Evolutionary conservation across 1,140 invertebrate species (phyloP).

Genomic region (Ylistrum balloti): DNA sequence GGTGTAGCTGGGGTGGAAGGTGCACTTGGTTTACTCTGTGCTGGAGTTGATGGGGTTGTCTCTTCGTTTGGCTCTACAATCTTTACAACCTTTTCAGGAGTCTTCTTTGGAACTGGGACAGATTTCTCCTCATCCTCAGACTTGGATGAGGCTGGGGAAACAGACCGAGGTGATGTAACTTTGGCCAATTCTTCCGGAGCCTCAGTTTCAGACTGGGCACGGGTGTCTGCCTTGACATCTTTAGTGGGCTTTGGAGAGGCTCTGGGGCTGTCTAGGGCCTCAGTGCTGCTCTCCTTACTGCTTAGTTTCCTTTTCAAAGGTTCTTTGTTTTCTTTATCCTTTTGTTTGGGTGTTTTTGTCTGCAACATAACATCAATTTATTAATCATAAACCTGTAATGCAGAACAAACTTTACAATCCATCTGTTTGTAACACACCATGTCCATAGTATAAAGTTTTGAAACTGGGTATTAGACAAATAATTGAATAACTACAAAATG

Average conservation of each 20-base stretch:
- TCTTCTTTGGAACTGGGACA: neutral
- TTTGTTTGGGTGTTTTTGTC: slow-evolving; percentile 44
- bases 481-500: neutral
- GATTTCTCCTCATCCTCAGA: neutral
- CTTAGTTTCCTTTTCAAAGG: neutral
- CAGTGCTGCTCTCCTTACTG: neutral
- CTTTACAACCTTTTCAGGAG: slow-evolving; percentile 38
- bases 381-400: neutral
- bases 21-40: slow-evolving; percentile 42
- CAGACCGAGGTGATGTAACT: neutral
- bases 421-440: neutral
- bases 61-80: neutral
- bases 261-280: neutral
- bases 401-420: neutral
- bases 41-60: neutral
- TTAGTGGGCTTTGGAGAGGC: slow-evolving; percentile 12
- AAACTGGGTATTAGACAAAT: too few species aligned
- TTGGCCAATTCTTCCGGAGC: neutral
- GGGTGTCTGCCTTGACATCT: neutral
- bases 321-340: slow-evolving; percentile 40
- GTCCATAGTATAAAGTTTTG: neutral
- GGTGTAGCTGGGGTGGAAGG: slow-evolving; percentile 52
- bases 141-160: slow-evolving; percentile 8
- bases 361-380: neutral
- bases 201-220: neutral